Percentiles rank a stretch among this genome's conserved stretches.
These are phyloP conservation scores for Heterotis niloticus DNA, from an alignment of 2,113 vertebrate genomes.

Conservation along the genomic window DNA sequence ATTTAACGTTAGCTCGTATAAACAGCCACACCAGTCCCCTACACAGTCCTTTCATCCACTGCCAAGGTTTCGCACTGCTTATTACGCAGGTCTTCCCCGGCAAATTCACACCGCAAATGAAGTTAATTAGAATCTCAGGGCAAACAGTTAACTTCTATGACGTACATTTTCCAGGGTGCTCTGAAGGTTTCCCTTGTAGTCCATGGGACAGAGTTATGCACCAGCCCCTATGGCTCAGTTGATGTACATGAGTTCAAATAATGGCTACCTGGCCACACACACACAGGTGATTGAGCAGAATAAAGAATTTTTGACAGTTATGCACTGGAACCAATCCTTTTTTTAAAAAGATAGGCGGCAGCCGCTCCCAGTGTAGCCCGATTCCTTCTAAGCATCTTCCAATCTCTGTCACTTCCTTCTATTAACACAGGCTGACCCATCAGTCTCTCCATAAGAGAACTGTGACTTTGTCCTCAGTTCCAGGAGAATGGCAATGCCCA, in stretches of 20 bases:
- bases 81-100: too few relatives aligned
- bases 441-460: conserved; percentile 29
- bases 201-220: conserved; percentile 71
- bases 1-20: too few relatives aligned
- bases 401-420: background rate
- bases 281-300: conserved; percentile 94
- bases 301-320: conserved; percentile 93
- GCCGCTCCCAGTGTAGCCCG: conserved; percentile 73
- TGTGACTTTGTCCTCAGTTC: conserved; percentile 39
- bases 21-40: too few relatives aligned
- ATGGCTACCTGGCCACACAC: too few relatives aligned
- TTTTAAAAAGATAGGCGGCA: conserved; percentile 93
- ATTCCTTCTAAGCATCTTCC: background rate
- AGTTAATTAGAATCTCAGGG: too few relatives aligned
- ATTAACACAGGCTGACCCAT: background rate
- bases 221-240: conserved; percentile 62
- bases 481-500: too few relatives aligned
- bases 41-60: too few relatives aligned
- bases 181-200: conserved; percentile 28
- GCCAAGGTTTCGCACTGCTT: too few relatives aligned
- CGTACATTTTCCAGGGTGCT: too few relatives aligned
- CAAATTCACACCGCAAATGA: too few relatives aligned
- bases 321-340: conserved; percentile 83
- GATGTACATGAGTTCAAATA: conserved; percentile 86
- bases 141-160: too few relatives aligned